Evolutionary conservation across 2,113 vertebrate species (phyloP).

Genomic region (Podiceps cristatus): DNA sequence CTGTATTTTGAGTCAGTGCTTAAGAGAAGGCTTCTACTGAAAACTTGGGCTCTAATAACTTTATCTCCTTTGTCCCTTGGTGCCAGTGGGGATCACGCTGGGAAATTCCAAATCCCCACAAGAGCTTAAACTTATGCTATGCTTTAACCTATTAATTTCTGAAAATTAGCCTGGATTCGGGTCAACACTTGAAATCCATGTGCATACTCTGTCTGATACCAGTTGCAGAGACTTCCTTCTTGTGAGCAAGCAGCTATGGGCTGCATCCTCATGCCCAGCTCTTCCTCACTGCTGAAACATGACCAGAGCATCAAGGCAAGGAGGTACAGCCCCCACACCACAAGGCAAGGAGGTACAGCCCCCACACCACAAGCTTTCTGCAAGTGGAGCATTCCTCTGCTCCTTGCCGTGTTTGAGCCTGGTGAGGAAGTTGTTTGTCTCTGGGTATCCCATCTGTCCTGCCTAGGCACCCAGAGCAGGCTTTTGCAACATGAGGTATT

Average conservation of each 20-base stretch:
- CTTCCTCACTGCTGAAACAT: not conserved
- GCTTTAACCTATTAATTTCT: slow-evolving; percentile 21
- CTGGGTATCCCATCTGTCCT: not conserved
- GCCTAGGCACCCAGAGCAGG: not conserved
- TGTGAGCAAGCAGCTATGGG: not conserved
- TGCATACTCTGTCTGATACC: not conserved
- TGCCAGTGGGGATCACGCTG: not conserved
- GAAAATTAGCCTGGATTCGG: not conserved
- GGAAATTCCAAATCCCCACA: slow-evolving; percentile 34
- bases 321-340: not conserved
- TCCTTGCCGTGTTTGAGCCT: not conserved
- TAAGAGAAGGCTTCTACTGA: slow-evolving; percentile 24
- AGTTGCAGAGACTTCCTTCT: not conserved
- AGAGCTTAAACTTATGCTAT: not conserved
- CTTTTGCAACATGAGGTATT: not conserved
- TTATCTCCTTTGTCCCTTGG: slow-evolving; percentile 23
- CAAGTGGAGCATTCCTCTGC: not conserved
- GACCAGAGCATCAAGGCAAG: not conserved
- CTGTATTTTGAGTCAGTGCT: slow-evolving; percentile 1
- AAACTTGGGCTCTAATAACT: slow-evolving; percentile 46
- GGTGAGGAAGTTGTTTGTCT: not conserved
- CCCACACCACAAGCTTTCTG: not conserved
- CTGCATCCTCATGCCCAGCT: not conserved
- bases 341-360: not conserved
- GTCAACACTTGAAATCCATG: not conserved